These are phyloP conservation scores for Omphaloscelis lunosa DNA, from an alignment of 2,888 invertebrate species.

Conservation along the genomic window DNA sequence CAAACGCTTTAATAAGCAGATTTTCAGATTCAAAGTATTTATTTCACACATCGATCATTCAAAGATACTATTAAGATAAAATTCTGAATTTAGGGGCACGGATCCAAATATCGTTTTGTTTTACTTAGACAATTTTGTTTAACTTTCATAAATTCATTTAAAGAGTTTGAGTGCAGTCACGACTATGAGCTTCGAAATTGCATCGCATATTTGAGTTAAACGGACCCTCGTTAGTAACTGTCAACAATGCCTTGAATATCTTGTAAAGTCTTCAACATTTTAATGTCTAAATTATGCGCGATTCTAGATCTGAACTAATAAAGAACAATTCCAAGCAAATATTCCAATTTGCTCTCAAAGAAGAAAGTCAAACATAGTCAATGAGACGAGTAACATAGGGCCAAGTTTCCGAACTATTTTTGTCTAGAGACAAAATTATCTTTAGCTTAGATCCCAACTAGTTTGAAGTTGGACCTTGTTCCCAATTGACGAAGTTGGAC, in stretches of 20 bases:
- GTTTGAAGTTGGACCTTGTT: slow-evolving; percentile 44
- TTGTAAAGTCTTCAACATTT: slow-evolving; percentile 38
- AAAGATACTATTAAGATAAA: neutral
- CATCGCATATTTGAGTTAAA: slow-evolving; percentile 25
- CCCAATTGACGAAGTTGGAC: slow-evolving; percentile 49
- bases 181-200: slow-evolving; percentile 16
- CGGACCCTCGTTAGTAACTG: slow-evolving; percentile 30
- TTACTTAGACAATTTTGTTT: neutral
- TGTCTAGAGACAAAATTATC: slow-evolving; percentile 59
- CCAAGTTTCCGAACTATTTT: slow-evolving; percentile 59
- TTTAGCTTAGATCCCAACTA: slow-evolving; percentile 56
- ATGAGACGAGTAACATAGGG: slow-evolving; percentile 45
- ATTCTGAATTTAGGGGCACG: neutral
- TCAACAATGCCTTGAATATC: slow-evolving; percentile 43
- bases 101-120: neutral
- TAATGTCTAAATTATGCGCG: slow-evolving; percentile 37
- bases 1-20: neutral
- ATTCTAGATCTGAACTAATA: slow-evolving; percentile 40
- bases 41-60: neutral
- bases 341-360: slow-evolving; percentile 34
- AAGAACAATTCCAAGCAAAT: slow-evolving; percentile 51
- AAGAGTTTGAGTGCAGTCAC: neutral
- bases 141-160: neutral
- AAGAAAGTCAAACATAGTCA: slow-evolving; percentile 48
- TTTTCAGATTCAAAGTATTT: neutral